Conservation (phyloP, 2,888 invertebrate species). For the Stegana nigrithorax region DNA sequence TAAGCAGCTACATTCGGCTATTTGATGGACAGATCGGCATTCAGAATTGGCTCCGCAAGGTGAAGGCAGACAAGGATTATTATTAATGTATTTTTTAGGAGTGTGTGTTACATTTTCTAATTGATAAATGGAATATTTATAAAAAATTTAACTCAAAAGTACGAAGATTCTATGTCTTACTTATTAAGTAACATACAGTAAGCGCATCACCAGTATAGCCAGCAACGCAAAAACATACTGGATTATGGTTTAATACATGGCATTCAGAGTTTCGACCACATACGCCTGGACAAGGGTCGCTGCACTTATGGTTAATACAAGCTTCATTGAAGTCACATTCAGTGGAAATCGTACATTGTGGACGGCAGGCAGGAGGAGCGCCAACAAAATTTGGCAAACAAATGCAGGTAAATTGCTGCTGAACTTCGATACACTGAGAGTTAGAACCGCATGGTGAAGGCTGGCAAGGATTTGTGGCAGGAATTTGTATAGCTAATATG, state of each 20-base stretch:
- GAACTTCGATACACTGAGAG: conserved; percentile 73
- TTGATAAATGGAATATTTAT: conserved; percentile 67
- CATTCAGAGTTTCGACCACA: conserved; percentile 79
- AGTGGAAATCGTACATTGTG: conserved; percentile 80
- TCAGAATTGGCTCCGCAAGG: conserved; percentile 76
- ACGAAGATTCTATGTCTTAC: conserved; percentile 64
- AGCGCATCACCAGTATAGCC: conserved; percentile 80
- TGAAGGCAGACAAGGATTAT: too few species aligned
- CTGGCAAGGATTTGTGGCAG: conserved; percentile 71
- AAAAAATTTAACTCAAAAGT: neutral
- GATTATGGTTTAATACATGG: conserved; percentile 74
- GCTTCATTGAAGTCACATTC: conserved; percentile 75
- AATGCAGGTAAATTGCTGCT: conserved; percentile 73
- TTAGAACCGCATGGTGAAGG: conserved; percentile 76
- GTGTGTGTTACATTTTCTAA: conserved; percentile 59
- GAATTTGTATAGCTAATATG: conserved; percentile 54
- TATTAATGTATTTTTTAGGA: too few species aligned
- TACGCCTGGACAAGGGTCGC: conserved; percentile 78
- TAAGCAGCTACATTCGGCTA: conserved; percentile 74
- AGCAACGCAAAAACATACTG: conserved; percentile 77
- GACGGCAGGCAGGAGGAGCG: conserved; percentile 79
- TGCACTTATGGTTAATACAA: conserved; percentile 76
- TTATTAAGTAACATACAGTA: conserved; percentile 70
- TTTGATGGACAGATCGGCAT: conserved; percentile 72
- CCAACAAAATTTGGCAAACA: conserved; percentile 75